Percentiles rank a stretch among this genome's conserved stretches.
These are phyloP conservation scores for Apostichopus californicus DNA, from an alignment of 35 echinoderm and acorn worm genomes.

Conservation along the genomic window DNA sequence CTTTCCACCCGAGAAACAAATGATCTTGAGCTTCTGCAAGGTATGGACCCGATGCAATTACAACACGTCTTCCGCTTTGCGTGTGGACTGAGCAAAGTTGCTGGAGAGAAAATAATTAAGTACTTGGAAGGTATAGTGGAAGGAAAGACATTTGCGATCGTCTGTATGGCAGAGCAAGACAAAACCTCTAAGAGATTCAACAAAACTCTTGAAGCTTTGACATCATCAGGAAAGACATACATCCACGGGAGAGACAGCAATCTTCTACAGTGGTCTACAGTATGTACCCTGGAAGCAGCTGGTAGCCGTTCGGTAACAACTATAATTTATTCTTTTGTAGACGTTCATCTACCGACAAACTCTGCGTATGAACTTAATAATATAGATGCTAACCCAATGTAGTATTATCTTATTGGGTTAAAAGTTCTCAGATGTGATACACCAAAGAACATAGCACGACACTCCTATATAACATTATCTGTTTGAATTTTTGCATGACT, in stretches of 20 bases:
- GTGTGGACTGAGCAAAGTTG: conserved; percentile 2
- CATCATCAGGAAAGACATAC: background rate
- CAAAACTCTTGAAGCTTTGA: background rate
- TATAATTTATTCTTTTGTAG: too few species aligned
- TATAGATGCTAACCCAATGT: too few species aligned
- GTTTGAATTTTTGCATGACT: too few species aligned
- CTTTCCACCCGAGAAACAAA: background rate
- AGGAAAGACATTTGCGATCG: background rate
- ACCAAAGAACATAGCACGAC: too few species aligned
- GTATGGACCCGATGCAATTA: background rate
- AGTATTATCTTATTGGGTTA: too few species aligned
- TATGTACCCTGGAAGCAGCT: background rate
- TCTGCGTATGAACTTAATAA: too few species aligned
- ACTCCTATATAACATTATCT: too few species aligned
- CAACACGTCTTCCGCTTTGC: conserved; percentile 9
- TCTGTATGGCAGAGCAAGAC: background rate
- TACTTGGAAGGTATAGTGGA: background rate
- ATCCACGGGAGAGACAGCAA: background rate
- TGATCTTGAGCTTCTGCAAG: background rate
- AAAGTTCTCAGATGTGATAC: too few species aligned
- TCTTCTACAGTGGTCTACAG: background rate
- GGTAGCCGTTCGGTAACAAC: too few species aligned
- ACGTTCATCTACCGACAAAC: too few species aligned
- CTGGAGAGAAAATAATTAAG: background rate
- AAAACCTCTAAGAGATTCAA: background rate